A percentile compares a stretch with the other conserved stretches of the same genome.
Evolutionary conservation across 2,888 invertebrate genomes (phyloP).

Genomic region (Lissocephala sabroskyi): DNA sequence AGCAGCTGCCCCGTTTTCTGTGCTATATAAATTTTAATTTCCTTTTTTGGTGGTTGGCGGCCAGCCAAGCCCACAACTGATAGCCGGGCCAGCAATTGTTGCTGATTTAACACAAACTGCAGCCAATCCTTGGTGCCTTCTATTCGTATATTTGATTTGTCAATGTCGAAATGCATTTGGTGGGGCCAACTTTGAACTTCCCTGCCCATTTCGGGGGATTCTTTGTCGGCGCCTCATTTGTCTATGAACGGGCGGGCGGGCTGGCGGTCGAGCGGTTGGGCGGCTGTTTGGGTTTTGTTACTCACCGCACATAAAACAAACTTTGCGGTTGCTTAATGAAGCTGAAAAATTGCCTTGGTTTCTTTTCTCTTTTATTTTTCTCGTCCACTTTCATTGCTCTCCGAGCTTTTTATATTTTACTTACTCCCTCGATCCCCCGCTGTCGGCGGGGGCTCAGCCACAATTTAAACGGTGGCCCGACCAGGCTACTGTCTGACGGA

Average conservation of each 20-base stretch:
- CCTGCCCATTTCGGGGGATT: too few relatives aligned
- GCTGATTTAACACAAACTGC: slow-evolving; percentile 57
- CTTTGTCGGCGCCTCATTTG: too few relatives aligned
- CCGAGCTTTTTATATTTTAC: slow-evolving; percentile 22
- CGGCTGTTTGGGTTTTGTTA: slow-evolving; percentile 19
- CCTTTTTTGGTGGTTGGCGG: slow-evolving; percentile 48
- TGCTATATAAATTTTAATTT: slow-evolving; percentile 58
- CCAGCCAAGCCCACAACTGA: slow-evolving; percentile 29
- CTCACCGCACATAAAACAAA: slow-evolving; percentile 53
- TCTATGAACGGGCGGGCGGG: too few relatives aligned
- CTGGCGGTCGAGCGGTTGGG: too few relatives aligned
- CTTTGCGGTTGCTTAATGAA: slow-evolving; percentile 60
- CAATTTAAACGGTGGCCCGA: slow-evolving; percentile 31
- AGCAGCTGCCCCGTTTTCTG: slow-evolving; percentile 34
- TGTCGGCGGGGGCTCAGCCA: slow-evolving; percentile 29
- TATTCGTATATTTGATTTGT: slow-evolving; percentile 31
- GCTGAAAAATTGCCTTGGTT: slow-evolving; percentile 56
- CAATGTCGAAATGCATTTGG: slow-evolving; percentile 29
- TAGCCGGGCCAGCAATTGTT: slow-evolving; percentile 45
- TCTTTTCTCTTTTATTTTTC: slow-evolving; percentile 24
- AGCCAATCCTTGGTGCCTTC: slow-evolving; percentile 39
- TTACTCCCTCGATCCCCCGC: background rate
- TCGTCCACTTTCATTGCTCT: slow-evolving; percentile 14
- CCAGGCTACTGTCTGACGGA: too few relatives aligned
- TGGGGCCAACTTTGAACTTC: too few relatives aligned